Evolutionary conservation across 1,140 invertebrate genomes (phyloP).

Genomic region (Mesaphorura yosii): DNA sequence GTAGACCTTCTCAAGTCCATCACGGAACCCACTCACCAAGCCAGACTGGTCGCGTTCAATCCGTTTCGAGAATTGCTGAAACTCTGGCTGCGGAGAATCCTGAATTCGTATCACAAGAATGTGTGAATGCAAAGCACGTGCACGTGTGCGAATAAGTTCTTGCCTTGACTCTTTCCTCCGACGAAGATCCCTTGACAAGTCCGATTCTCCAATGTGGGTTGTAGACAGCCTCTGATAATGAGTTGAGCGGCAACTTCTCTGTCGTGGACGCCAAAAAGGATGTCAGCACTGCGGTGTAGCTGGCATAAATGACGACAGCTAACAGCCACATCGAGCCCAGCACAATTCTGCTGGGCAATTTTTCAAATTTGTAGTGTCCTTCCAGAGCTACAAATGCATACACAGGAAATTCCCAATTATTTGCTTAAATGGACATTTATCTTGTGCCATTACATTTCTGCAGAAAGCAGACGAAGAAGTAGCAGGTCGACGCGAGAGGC

Average conservation of each 20-base stretch:
- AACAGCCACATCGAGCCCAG: constrained; percentile 22
- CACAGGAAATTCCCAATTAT: background rate
- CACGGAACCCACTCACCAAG: constrained; percentile 15
- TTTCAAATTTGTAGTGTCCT: constrained; percentile 12
- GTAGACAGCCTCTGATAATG: constrained; percentile 14
- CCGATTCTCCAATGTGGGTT: constrained; percentile 24
- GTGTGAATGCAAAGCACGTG: background rate
- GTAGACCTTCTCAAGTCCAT: constrained; percentile 22
- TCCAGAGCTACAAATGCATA: background rate
- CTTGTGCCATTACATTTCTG: constrained; percentile 14
- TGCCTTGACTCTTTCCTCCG: constrained; percentile 21
- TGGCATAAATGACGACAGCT: constrained; percentile 19
- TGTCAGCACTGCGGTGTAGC: constrained; percentile 23
- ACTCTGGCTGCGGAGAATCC: constrained; percentile 14
- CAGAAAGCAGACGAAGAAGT: constrained; percentile 21
- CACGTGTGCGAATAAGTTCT: background rate
- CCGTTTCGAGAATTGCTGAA: constrained; percentile 15
- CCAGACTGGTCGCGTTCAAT: constrained; percentile 7
- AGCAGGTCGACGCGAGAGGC: constrained; percentile 15
- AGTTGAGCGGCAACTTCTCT: constrained; percentile 15
- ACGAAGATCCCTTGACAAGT: constrained; percentile 18
- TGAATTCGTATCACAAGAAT: no score
- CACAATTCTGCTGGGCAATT: constrained; percentile 15
- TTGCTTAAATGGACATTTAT: background rate
- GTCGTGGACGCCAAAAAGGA: constrained; percentile 18